These are phyloP conservation scores for Cuculus canorus DNA, from an alignment of 2,797 vertebrate genomes.

Conservation along the genomic window DNA sequence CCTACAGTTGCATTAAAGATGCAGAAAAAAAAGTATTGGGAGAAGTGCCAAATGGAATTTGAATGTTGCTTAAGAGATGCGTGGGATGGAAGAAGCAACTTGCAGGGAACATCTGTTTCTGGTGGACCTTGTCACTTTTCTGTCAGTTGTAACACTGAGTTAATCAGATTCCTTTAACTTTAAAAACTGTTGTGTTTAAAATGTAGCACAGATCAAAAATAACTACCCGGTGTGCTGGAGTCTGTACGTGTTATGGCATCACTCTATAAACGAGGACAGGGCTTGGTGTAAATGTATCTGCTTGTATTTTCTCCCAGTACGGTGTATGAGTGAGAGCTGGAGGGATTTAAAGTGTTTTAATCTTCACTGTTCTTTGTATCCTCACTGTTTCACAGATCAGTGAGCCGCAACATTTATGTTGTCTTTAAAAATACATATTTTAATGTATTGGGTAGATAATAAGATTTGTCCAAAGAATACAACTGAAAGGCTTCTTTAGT, in stretches of 20 bases:
- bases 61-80: constrained; percentile 55
- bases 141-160: constrained; percentile 49
- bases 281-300: not conserved
- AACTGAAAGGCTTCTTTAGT: not conserved
- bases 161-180: constrained; percentile 43
- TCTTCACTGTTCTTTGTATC: constrained; percentile 34
- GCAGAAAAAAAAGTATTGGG: constrained; percentile 7
- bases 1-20: constrained; percentile 38
- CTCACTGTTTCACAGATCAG: constrained; percentile 34
- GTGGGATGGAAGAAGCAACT: constrained; percentile 62
- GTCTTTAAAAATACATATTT: constrained; percentile 45
- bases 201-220: constrained; percentile 35
- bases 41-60: constrained; percentile 58
- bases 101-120: constrained; percentile 68
- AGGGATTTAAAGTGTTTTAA: constrained; percentile 40
- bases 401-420: constrained; percentile 41
- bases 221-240: not conserved
- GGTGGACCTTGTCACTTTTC: constrained; percentile 53
- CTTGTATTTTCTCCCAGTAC: not conserved
- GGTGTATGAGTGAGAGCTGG: not conserved
- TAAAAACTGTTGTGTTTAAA: constrained; percentile 55
- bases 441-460: not conserved
- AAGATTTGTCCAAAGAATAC: not conserved
- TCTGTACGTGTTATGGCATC: not conserved
- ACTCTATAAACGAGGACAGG: constrained; percentile 29